These are phyloP conservation scores for Ivindomyrus marchei DNA, from an alignment of 2,113 vertebrate genomes.

Conservation along the genomic window DNA sequence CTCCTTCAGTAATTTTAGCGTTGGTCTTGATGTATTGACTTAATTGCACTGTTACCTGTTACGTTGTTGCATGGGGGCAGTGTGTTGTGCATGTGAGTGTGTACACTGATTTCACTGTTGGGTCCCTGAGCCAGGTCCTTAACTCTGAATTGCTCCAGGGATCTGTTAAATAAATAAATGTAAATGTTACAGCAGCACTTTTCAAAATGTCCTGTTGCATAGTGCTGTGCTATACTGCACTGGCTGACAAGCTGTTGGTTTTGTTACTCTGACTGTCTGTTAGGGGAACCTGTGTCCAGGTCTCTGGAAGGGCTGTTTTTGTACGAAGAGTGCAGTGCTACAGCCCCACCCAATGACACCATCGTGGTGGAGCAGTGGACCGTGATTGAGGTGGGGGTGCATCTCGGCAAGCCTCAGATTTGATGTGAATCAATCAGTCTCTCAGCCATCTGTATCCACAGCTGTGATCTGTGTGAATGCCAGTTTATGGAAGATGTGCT, in stretches of 20 bases:
- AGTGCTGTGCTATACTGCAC: background rate
- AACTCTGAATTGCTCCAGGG: background rate
- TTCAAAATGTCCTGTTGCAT: background rate
- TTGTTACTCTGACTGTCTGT: conserved; percentile 4
- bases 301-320: conserved; percentile 91
- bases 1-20: background rate
- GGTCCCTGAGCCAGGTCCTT: background rate
- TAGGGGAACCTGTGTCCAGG: conserved; percentile 80
- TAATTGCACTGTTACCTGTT: background rate
- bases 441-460: background rate
- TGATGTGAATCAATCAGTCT: background rate
- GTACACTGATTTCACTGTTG: background rate
- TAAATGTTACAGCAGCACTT: background rate
- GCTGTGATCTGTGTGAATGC: background rate
- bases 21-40: background rate
- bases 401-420: background rate
- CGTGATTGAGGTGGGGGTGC: conserved; percentile 75
- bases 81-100: background rate
- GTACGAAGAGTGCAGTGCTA: conserved; percentile 77
- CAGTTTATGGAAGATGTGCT: background rate
- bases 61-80: background rate
- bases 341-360: conserved; percentile 78
- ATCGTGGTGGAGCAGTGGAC: conserved; percentile 98
- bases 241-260: background rate
- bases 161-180: background rate